phyloP scores from a whole-genome alignment of 2,797 vertebrate genomes.

The Sitta carolinensis region DNA sequence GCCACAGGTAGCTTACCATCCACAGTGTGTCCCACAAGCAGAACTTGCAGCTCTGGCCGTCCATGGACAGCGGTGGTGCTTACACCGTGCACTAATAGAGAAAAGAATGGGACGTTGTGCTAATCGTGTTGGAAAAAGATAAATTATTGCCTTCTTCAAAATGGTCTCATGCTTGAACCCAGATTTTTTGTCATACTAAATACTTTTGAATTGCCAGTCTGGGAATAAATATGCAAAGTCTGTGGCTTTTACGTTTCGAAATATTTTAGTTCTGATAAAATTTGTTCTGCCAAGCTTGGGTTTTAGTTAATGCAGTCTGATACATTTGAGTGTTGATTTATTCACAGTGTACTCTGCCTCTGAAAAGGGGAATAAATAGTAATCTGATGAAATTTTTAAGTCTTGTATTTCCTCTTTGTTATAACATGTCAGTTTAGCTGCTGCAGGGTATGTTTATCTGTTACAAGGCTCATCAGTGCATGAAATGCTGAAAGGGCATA shows the following conservation, averaged over 20 bases:
- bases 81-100: accelerated
- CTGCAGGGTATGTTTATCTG: slow-evolving; percentile 87
- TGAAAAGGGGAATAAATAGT: slow-evolving; percentile 56
- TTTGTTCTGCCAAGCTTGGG: slow-evolving; percentile 20
- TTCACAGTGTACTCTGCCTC: slow-evolving; percentile 24
- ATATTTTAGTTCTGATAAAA: slow-evolving; percentile 10
- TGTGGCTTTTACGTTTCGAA: neutral
- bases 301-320: slow-evolving; percentile 26
- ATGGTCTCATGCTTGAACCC: neutral
- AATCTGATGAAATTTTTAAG: slow-evolving; percentile 70
- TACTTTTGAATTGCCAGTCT: neutral
- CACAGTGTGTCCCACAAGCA: accelerated
- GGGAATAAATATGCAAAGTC: neutral
- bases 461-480: slow-evolving; percentile 83
- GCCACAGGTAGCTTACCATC: neutral
- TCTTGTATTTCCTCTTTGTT: slow-evolving; percentile 74
- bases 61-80: accelerated
- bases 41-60: neutral
- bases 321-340: slow-evolving; percentile 32
- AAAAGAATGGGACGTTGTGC: neutral
- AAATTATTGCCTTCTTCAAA: neutral
- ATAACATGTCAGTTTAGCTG: slow-evolving; percentile 82
- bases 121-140: neutral
- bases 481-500: slow-evolving; percentile 84
- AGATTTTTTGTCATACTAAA: neutral